Percentiles rank a stretch among this genome's conserved stretches.
Conservation (phyloP, 2,797 vertebrate species). For the Typhlichthys eigenmanni region DNA sequence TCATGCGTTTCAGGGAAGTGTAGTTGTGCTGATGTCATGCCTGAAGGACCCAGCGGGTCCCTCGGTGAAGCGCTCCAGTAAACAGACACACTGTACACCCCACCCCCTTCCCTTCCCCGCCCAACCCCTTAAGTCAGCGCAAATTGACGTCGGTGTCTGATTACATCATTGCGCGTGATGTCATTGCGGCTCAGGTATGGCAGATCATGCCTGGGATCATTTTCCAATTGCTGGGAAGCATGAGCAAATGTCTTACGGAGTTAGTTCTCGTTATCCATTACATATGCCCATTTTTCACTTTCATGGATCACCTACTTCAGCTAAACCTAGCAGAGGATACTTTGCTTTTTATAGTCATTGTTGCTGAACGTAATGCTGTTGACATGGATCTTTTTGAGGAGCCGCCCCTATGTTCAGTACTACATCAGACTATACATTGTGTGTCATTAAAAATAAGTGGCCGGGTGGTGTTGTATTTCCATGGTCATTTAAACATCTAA, state of each 20-base stretch:
- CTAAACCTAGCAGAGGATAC: background rate
- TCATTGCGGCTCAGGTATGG: constrained; percentile 24
- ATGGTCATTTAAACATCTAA: constrained; percentile 61
- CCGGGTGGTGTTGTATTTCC: constrained; percentile 44
- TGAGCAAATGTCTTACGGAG: constrained; percentile 16
- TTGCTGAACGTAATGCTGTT: background rate
- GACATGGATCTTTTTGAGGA: background rate
- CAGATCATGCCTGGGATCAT: constrained; percentile 10
- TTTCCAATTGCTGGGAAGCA: constrained; percentile 14
- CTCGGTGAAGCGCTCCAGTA: constrained; percentile 17
- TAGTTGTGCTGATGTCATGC: constrained; percentile 48
- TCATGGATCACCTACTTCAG: background rate
- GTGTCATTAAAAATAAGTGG: constrained; percentile 46
- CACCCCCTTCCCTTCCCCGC: no score
- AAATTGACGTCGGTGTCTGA: constrained; percentile 48
- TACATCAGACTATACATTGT: constrained; percentile 6
- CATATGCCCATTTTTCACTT: background rate
- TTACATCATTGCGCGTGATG: constrained; percentile 51
- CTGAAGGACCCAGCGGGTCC: constrained; percentile 32
- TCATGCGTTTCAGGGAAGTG: constrained; percentile 46
- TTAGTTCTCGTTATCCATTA: constrained; percentile 9
- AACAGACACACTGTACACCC: constrained; percentile 6
- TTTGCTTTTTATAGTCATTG: background rate
- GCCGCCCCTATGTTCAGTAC: constrained; percentile 25
- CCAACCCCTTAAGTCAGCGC: no score